Conservation (phyloP, 1,140 invertebrate genomes). For the Drosophila erecta region DNA sequence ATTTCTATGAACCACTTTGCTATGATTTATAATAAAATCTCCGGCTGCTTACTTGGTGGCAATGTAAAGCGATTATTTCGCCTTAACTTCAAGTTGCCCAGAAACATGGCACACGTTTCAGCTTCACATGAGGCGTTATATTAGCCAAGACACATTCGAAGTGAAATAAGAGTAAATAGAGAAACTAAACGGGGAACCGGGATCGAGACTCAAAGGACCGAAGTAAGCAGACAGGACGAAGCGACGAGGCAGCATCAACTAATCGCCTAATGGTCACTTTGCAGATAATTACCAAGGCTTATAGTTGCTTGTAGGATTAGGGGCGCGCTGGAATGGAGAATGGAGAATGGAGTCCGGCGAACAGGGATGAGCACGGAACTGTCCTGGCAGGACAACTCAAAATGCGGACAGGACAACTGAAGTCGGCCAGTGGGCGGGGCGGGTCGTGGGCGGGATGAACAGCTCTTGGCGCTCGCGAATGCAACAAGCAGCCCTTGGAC, state of each 20-base stretch:
- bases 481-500: constrained; percentile 58
- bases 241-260: constrained; percentile 63
- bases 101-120: constrained; percentile 31
- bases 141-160: constrained; percentile 24
- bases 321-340: constrained; percentile 59
- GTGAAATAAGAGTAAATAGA: constrained; percentile 1
- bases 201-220: not conserved
- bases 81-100: constrained; percentile 22
- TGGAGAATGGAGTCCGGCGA: constrained; percentile 32
- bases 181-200: constrained; percentile 5
- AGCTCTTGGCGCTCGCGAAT: constrained; percentile 30
- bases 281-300: constrained; percentile 83
- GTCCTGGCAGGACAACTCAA: constrained; percentile 39
- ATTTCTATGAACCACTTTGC: not conserved
- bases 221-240: constrained; percentile 26
- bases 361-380: constrained; percentile 13
- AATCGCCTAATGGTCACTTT: constrained; percentile 83
- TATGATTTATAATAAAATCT: constrained; percentile 7
- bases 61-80: constrained; percentile 25
- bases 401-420: constrained; percentile 22
- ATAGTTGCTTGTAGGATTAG: constrained; percentile 80
- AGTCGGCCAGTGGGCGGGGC: not conserved
- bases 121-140: constrained; percentile 40
- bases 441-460: constrained; percentile 1
- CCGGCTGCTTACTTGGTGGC: constrained; percentile 2